A percentile compares a stretch with the other conserved stretches of the same genome.
Conservation (phyloP, 1,140 invertebrate species). For the Calliphora vicina region DNA sequence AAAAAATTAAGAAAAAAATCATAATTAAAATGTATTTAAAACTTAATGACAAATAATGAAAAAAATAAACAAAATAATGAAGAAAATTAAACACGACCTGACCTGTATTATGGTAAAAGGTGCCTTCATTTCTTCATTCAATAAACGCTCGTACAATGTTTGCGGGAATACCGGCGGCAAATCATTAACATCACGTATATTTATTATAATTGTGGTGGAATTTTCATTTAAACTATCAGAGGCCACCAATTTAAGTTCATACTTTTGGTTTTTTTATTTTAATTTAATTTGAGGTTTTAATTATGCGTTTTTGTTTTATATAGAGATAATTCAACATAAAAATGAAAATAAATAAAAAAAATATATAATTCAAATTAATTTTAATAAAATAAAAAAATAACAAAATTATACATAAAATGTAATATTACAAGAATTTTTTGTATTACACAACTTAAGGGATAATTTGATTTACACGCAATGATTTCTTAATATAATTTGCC, state of each 20-base stretch:
- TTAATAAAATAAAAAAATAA: slow-evolving; percentile 13
- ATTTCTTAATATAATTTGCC: too few species aligned
- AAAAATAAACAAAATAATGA: neutral
- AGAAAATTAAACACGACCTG: slow-evolving; percentile 43
- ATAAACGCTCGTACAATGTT: slow-evolving; percentile 71
- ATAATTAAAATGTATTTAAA: slow-evolving; percentile 2
- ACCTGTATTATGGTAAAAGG: slow-evolving; percentile 74
- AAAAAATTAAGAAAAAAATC: slow-evolving; percentile 22
- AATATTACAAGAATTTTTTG: too few species aligned
- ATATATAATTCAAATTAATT: slow-evolving; percentile 14
- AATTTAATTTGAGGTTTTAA: too few species aligned
- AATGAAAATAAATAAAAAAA: slow-evolving; percentile 14
- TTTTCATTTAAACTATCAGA: slow-evolving; percentile 88
- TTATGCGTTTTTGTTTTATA: neutral
- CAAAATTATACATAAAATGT: neutral
- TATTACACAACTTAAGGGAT: too few species aligned
- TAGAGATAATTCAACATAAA: neutral
- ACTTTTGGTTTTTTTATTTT: slow-evolving; percentile 65
- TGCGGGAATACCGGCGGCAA: slow-evolving; percentile 80
- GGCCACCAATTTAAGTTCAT: slow-evolving; percentile 85
- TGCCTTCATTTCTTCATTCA: slow-evolving; percentile 73
- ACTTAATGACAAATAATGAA: neutral
- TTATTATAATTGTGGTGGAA: slow-evolving; percentile 78
- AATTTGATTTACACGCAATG: too few species aligned
- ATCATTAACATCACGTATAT: slow-evolving; percentile 83